A percentile compares a stretch with the other conserved stretches of the same genome.
phyloP scores from a whole-genome alignment of 1,140 invertebrate species.

The Macrocentrus cingulum region DNA sequence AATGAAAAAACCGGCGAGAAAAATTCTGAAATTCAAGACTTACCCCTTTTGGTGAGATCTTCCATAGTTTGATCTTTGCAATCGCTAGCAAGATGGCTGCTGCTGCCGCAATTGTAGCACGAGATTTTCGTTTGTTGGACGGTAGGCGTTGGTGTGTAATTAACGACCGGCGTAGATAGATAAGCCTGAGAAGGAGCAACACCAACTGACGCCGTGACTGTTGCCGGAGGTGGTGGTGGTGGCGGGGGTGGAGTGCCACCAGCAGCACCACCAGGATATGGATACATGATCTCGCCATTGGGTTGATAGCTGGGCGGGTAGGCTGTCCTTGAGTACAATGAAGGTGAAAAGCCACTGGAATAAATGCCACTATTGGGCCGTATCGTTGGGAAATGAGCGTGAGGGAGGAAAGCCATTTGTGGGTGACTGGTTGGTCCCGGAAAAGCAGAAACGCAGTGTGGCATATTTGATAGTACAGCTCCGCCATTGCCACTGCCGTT shows the following conservation, averaged over 20 bases:
- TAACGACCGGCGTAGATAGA: conserved; percentile 55
- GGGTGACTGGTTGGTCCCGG: conserved; percentile 47
- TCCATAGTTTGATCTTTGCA: conserved; percentile 87
- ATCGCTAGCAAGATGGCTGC: conserved; percentile 76
- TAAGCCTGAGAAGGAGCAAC: conserved; percentile 55
- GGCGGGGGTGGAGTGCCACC: conserved; percentile 54
- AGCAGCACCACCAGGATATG: conserved; percentile 57
- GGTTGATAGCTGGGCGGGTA: conserved; percentile 52
- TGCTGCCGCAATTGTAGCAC: conserved; percentile 70
- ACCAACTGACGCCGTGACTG: conserved; percentile 41
- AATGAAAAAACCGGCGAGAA: too few relatives aligned
- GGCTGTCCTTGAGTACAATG: conserved; percentile 54
- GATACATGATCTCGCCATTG: conserved; percentile 60
- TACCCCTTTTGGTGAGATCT: conserved; percentile 74
- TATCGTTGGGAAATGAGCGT: conserved; percentile 53
- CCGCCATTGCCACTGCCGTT: conserved; percentile 38
- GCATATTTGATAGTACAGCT: conserved; percentile 34
- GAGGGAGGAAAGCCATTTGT: conserved; percentile 52
- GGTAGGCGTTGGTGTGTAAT: conserved; percentile 52
- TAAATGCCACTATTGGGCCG: conserved; percentile 52
- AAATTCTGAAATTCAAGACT: conserved; percentile 11
- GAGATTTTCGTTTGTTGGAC: conserved; percentile 61
- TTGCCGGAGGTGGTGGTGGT: conserved; percentile 46
- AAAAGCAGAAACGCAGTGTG: conserved; percentile 44
- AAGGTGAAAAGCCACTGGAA: conserved; percentile 52